Conservation (phyloP, 2,113 vertebrate genomes). For the Rissa tridactyla region DNA sequence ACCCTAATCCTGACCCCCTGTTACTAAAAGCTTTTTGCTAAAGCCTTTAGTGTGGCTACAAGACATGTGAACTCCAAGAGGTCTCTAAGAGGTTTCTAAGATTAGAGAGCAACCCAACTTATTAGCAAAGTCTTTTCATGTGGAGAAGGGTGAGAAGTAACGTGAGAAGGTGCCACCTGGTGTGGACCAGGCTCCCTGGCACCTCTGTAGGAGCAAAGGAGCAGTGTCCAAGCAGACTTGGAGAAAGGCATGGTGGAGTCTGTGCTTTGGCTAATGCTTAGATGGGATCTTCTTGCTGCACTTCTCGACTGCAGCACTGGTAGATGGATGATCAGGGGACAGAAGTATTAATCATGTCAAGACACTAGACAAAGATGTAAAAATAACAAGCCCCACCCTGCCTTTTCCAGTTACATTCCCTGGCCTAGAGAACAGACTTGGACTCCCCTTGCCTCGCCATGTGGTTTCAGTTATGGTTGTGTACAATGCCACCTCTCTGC, state of each 20-base stretch:
- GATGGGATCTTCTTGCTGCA: not conserved
- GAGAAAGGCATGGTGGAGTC: not conserved
- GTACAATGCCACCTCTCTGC: not conserved
- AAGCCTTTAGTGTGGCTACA: not conserved
- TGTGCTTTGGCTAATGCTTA: not conserved
- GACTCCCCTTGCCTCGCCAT: not conserved
- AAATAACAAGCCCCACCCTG: not conserved
- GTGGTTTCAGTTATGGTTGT: not conserved
- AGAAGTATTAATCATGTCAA: not conserved
- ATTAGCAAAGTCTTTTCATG: not conserved
- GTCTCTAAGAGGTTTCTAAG: not conserved
- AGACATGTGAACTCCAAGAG: not conserved
- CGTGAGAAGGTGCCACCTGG: not conserved
- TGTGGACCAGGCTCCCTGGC: not conserved
- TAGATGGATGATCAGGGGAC: not conserved
- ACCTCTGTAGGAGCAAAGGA: rapidly evolving
- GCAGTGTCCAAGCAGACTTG: not conserved
- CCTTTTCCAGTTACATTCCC: not conserved
- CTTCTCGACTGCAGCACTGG: not conserved
- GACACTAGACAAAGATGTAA: not conserved
- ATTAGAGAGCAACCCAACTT: not conserved
- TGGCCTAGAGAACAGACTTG: not conserved
- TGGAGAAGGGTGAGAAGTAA: not conserved
- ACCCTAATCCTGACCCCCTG: not conserved
- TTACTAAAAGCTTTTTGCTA: not conserved